Evolutionary conservation across 2,113 vertebrate species (phyloP).

Genomic region (Hydrolagus affinis): DNA sequence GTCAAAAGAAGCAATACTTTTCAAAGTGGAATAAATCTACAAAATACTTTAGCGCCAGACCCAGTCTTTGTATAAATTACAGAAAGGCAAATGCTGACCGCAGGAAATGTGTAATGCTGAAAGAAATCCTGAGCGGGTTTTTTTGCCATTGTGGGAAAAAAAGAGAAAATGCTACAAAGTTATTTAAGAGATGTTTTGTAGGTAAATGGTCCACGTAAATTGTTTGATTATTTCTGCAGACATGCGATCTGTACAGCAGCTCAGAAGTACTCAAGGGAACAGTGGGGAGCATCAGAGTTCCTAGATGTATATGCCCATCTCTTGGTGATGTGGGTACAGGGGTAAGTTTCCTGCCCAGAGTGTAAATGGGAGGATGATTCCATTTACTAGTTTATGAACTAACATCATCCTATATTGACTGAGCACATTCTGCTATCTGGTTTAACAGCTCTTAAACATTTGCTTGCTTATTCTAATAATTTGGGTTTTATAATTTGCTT

Average conservation of each 20-base stretch:
- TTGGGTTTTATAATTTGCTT: conserved; percentile 40
- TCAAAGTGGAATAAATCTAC: not conserved
- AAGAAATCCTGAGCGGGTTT: not conserved
- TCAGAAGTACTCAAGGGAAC: conserved; percentile 95
- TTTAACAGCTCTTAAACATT: conserved; percentile 55
- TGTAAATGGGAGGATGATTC: conserved; percentile 57
- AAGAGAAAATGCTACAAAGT: no score
- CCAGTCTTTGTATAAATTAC: not conserved
- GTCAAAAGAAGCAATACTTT: not conserved
- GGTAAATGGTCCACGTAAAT: conserved; percentile 44
- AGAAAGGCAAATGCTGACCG: no score
- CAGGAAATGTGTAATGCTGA: no score
- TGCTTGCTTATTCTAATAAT: conserved; percentile 54
- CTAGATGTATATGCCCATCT: conserved; percentile 70
- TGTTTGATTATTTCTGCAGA: conserved; percentile 84
- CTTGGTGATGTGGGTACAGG: conserved; percentile 75
- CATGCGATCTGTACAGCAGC: conserved; percentile 84
- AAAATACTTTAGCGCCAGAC: not conserved
- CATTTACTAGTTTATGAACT: conserved; percentile 58
- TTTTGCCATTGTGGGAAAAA: no score
- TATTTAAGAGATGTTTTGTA: not conserved
- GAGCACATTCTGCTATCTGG: conserved; percentile 44
- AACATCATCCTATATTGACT: conserved; percentile 53
- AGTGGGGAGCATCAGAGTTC: conserved; percentile 90
- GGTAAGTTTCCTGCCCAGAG: conserved; percentile 79